These are phyloP conservation scores for Enteromius afrohamiltoni DNA, from an alignment of 2,797 vertebrate genomes.

Conservation along the genomic window DNA sequence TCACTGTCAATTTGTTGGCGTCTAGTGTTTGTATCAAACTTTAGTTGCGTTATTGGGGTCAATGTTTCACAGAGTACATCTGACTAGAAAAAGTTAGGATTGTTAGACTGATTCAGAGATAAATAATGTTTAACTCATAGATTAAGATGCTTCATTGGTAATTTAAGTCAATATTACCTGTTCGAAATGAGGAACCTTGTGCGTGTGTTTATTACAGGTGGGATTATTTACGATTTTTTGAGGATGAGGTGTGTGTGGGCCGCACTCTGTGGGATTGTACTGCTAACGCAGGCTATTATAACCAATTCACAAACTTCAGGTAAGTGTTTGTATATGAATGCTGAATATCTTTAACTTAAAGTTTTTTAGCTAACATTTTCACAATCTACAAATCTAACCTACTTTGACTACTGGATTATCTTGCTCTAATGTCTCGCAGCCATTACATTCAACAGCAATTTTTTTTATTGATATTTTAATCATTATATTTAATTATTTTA, in stretches of 20 bases:
- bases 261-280: slow-evolving; percentile 48
- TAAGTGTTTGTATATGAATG: slow-evolving; percentile 41
- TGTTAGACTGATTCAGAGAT: slow-evolving; percentile 4
- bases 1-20: not conserved
- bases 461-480: not conserved
- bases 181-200: not conserved
- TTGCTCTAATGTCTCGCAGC: not conserved
- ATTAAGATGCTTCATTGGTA: not conserved
- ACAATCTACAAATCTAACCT: not conserved
- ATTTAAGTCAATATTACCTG: not conserved
- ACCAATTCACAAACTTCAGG: slow-evolving; percentile 56
- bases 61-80: not conserved
- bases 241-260: slow-evolving; percentile 55
- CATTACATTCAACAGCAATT: not conserved
- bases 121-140: not conserved
- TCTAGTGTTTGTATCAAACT: not conserved
- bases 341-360: not conserved
- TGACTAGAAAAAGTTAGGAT: not conserved
- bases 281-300: slow-evolving; percentile 54
- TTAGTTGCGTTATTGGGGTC: not conserved
- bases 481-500: not conserved
- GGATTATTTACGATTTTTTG: slow-evolving; percentile 3
- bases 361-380: not conserved
- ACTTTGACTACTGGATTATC: no score
- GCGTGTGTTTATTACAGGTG: slow-evolving; percentile 17